phyloP scores from a whole-genome alignment of 2,797 vertebrate species.

The Decapterus maruadsi region DNA sequence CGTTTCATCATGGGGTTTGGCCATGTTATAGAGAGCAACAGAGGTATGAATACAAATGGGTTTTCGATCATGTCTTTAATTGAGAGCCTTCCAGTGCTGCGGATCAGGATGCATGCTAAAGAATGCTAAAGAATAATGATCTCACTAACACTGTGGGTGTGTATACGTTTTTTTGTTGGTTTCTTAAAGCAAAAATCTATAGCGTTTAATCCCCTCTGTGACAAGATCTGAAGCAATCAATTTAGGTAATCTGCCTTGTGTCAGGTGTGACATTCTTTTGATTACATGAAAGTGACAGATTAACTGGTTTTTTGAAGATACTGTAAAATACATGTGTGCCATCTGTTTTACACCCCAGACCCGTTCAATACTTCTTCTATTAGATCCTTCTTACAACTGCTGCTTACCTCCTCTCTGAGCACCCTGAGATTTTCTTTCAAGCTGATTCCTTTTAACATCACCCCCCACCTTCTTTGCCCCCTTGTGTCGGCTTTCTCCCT shows the following conservation, averaged over 20 bases:
- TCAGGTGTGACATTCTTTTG: background rate
- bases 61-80: constrained; percentile 31
- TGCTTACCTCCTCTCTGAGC: background rate
- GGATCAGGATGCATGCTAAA: constrained; percentile 11
- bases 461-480: constrained; percentile 10
- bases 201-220: constrained; percentile 10
- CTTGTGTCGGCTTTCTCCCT: constrained; percentile 4
- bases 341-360: background rate
- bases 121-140: constrained; percentile 41
- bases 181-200: constrained; percentile 6
- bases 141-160: constrained; percentile 4
- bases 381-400: constrained; percentile 5
- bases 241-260: background rate
- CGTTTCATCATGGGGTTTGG: constrained; percentile 32
- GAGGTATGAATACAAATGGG: constrained; percentile 50
- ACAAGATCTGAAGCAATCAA: constrained; percentile 1
- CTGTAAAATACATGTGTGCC: background rate
- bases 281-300: background rate
- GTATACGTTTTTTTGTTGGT: background rate
- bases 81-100: constrained; percentile 13
- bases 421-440: constrained; percentile 11
- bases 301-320: background rate
- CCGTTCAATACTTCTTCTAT: constrained; percentile 2
- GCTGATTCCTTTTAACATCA: constrained; percentile 10
- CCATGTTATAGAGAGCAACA: constrained; percentile 12